Base-by-base conservation (phyloP, 2,113 vertebrate species). In the Buteo buteo region DNA sequence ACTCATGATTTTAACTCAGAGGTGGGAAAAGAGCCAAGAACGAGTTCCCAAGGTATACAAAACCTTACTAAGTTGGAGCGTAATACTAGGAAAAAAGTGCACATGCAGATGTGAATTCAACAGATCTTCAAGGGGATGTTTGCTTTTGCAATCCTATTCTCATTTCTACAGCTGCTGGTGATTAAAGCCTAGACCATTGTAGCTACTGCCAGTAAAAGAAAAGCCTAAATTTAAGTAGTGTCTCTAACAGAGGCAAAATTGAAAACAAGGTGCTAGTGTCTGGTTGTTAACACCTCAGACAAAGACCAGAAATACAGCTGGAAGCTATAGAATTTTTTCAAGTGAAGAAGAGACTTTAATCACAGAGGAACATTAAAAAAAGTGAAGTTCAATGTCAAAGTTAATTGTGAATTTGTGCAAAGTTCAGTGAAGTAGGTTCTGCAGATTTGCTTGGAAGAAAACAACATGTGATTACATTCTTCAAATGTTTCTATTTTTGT, bases 81-180 rank as follows among this genome's bases (percentile, higher is more conserved):
- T 73, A 93, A 73, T 82, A 62, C 62, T 77, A 90, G 58, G 69
- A 82, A 92, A 93, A 91, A 89, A 88, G 42, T 36, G 50, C 50
- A 72, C 49, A 89, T 66, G 62, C 78, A 94, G 84, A 89, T 85
- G 82, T 94, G 87, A 90, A 62, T 89, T 91, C 58, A 89, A 20
- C 67, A 31, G 78, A 80, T 91, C 85, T 95, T 96, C 45, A 80
- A 95, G 86, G 21, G 31, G 25, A 67, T 5, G 0, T 88, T 90
- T 79, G 61, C 83, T 93, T 88, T 95, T 80, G 84, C 93, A 94
- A 86, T 87, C 40, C 67, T 81, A n/a, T 94, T 95, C 89, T 93
- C 66, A 77, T 86, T 94, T 78, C 82, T 91, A 70, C 93, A 96
- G 89, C 74, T 93, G 89, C 70, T 94, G 86, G 36, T 70, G 82